These are phyloP conservation scores for Amphipoea lucens DNA, from an alignment of 2,888 invertebrate genomes.

Conservation along the genomic window DNA sequence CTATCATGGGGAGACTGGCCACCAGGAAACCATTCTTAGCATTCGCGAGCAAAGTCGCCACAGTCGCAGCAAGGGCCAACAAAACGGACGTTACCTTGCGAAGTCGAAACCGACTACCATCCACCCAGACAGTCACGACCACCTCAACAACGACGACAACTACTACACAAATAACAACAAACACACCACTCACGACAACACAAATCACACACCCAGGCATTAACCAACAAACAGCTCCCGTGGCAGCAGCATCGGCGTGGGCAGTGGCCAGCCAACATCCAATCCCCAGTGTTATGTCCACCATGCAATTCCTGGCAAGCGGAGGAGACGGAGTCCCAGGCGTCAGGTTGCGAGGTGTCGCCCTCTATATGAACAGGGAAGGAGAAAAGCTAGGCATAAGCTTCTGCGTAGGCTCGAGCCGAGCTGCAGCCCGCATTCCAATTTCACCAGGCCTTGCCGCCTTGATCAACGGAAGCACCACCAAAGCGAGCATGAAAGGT, in stretches of 20 bases:
- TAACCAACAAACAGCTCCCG: not conserved
- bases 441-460: too few species aligned
- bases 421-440: not conserved
- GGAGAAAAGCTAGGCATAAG: not conserved
- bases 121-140: not conserved
- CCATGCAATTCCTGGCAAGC: not conserved
- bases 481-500: not conserved
- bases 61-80: not conserved
- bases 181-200: too few species aligned
- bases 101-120: too few species aligned
- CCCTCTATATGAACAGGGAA: not conserved
- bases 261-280: not conserved
- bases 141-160: not conserved
- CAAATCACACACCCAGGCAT: too few species aligned
- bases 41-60: not conserved
- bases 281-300: not conserved
- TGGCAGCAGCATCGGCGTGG: not conserved
- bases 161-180: not conserved
- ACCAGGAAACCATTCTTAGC: not conserved
- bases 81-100: not conserved
- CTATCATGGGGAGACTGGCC: not conserved
- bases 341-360: not conserved
- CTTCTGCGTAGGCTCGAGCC: constrained; percentile 3
- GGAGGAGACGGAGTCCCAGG: not conserved
- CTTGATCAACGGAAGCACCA: too few species aligned